phyloP scores from a whole-genome alignment of 2,113 vertebrate species.

The Tapirus terrestris region DNA sequence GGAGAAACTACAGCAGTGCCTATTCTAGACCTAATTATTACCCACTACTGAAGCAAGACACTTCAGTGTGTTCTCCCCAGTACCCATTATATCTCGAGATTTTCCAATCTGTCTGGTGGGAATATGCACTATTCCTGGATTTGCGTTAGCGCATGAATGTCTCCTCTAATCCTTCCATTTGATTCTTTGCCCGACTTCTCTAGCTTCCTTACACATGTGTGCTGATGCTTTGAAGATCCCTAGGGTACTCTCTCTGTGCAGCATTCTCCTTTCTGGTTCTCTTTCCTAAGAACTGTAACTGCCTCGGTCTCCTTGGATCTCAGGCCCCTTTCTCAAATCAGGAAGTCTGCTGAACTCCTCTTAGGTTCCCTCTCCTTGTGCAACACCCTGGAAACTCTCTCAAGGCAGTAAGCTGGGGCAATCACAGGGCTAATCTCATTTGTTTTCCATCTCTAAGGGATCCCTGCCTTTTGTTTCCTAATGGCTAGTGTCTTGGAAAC shows the following conservation, averaged over 20 bases:
- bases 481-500: background rate
- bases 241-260: background rate
- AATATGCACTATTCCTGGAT: background rate
- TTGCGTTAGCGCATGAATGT: fast-evolving
- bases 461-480: background rate
- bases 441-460: background rate
- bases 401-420: background rate
- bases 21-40: background rate
- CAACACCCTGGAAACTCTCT: background rate
- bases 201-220: background rate
- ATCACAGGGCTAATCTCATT: background rate
- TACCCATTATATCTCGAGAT: background rate
- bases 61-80: background rate
- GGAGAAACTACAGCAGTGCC: background rate
- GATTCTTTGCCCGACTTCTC: background rate
- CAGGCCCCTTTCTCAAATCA: background rate
- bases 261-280: background rate
- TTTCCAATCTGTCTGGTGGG: background rate
- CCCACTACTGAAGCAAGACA: background rate
- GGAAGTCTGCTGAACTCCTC: background rate
- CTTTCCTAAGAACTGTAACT: background rate
- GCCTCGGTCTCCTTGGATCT: background rate
- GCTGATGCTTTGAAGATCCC: background rate
- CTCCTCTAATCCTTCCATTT: background rate
- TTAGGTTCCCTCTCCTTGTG: background rate